These are phyloP conservation scores for Drosophila triauraria DNA, from an alignment of 1,140 invertebrate genomes.

Conservation along the genomic window DNA sequence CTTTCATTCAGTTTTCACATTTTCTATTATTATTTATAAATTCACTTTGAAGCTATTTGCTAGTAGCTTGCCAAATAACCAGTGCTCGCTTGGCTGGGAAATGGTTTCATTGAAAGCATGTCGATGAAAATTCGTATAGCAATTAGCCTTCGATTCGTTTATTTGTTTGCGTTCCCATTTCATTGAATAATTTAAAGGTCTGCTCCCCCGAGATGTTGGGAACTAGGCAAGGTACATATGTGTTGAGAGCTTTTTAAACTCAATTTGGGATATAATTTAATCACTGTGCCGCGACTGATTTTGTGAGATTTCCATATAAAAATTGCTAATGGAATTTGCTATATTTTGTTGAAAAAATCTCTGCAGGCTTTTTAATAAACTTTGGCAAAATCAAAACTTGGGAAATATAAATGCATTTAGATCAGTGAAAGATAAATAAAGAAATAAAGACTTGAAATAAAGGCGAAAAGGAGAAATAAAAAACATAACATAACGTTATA, in stretches of 20 bases:
- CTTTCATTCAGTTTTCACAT: not conserved
- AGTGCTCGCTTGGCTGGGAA: not conserved
- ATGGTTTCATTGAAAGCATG: slow-evolving; percentile 16
- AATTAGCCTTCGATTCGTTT: slow-evolving; percentile 4
- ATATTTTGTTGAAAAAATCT: not conserved
- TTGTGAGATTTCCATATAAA: not conserved
- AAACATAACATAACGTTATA: no score
- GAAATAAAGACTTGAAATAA: no score
- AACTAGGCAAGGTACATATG: not conserved
- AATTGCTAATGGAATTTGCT: not conserved
- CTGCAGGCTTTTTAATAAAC: no score
- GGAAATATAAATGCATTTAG: not conserved
- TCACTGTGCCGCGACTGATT: not conserved
- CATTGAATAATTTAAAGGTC: not conserved
- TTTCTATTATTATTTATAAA: slow-evolving; percentile 11
- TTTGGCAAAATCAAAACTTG: not conserved
- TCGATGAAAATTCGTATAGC: not conserved
- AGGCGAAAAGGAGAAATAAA: no score
- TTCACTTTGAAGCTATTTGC: slow-evolving; percentile 20
- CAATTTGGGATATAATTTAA: not conserved
- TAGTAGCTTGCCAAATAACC: slow-evolving; percentile 5
- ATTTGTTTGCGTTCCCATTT: slow-evolving; percentile 1
- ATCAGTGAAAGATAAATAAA: no score
- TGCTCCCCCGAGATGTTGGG: no score
- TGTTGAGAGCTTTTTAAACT: not conserved